Conservation (phyloP, 1,140 invertebrate genomes). For the Drosophila santomea region DNA sequence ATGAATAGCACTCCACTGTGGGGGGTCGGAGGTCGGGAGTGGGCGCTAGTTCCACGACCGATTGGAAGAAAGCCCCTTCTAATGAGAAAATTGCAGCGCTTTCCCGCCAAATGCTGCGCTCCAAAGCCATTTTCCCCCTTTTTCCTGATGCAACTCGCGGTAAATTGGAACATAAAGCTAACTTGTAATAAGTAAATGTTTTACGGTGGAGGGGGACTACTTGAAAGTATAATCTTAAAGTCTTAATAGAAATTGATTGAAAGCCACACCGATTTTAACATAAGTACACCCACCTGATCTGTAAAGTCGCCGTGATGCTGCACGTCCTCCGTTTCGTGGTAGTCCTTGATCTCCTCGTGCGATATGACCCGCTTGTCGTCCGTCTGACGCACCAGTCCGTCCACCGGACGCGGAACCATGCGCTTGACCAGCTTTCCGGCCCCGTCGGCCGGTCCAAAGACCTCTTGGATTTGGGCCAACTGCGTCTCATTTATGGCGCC, state of each 20-base stretch:
- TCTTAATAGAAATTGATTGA: not conserved
- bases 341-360: conserved; percentile 92
- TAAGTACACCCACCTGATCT: conserved; percentile 89
- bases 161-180: not conserved
- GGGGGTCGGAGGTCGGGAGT: conserved; percentile 12
- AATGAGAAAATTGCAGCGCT: conserved; percentile 13
- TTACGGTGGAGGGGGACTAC: no score
- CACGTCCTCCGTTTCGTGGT: conserved; percentile 92
- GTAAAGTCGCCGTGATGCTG: conserved; percentile 92
- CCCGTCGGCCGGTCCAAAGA: conserved; percentile 49
- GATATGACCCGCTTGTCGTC: conserved; percentile 92
- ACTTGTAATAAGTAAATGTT: not conserved
- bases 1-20: conserved; percentile 18
- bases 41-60: conserved; percentile 8
- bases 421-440: conserved; percentile 71
- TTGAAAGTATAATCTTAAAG: no score
- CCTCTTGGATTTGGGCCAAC: conserved; percentile 68
- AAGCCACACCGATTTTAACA: no score
- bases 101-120: not conserved
- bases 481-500: conserved; percentile 60
- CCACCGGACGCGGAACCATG: conserved; percentile 85
- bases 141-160: not conserved
- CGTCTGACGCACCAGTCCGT: conserved; percentile 91
- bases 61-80: not conserved
- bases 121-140: not conserved